Percentiles rank a stretch among this genome's conserved stretches.
Evolutionary conservation across 2,113 vertebrate species (phyloP).

Genomic region (Synodontis membranacea): DNA sequence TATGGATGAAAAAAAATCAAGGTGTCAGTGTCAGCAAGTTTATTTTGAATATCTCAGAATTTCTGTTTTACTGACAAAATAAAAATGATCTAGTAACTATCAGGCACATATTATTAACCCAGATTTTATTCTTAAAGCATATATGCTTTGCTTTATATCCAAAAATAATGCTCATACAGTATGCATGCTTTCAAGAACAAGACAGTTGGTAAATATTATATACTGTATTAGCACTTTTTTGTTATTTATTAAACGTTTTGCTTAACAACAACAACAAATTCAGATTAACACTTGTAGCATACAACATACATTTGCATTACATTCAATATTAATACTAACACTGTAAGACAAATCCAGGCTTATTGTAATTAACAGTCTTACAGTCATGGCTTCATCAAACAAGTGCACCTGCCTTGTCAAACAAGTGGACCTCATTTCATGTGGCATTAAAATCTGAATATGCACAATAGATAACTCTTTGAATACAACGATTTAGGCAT

Average conservation of each 20-base stretch:
- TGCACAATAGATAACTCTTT: background rate
- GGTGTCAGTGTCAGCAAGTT: background rate
- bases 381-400: background rate
- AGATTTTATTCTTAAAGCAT: background rate
- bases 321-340: background rate
- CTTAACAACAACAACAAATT: too few relatives aligned
- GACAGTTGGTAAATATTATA: too few relatives aligned
- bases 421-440: background rate
- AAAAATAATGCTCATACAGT: background rate
- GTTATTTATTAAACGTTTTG: too few relatives aligned
- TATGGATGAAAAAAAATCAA: slow-evolving; percentile 13
- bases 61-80: background rate
- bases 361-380: background rate
- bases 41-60: background rate
- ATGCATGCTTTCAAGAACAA: background rate
- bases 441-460: background rate
- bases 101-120: background rate
- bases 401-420: background rate
- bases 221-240: too few relatives aligned
- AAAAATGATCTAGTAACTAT: background rate
- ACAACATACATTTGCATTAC: background rate
- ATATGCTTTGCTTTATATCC: background rate
- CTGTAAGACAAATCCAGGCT: background rate
- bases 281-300: background rate
- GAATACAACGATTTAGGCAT: background rate